Conservation (phyloP, 2,113 vertebrate species). For the Malurus elegans region DNA sequence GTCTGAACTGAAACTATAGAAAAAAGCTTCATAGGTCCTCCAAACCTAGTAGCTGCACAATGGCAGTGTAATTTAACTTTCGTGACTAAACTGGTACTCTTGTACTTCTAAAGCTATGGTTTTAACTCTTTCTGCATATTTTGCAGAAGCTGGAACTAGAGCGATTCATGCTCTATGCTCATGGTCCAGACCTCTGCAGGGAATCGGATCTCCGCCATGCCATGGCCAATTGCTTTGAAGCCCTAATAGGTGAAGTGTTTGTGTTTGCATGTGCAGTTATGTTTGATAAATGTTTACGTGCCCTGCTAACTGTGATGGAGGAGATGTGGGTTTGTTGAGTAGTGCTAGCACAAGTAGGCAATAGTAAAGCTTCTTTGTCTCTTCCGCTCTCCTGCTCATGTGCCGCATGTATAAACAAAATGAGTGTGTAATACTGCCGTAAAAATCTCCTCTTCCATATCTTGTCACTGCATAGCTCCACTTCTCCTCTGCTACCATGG, state of each 20-base stretch:
- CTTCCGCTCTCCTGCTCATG: neutral
- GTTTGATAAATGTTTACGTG: neutral
- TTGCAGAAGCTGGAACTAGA: conserved; percentile 95
- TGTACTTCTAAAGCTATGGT: neutral
- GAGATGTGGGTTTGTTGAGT: neutral
- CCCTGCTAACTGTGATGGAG: neutral
- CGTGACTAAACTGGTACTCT: neutral
- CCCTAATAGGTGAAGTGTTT: conserved; percentile 87
- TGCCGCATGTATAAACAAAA: fast-evolving
- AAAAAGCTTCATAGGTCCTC: neutral
- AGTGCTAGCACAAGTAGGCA: neutral
- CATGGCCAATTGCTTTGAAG: conserved; percentile 99
- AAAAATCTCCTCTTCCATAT: neutral
- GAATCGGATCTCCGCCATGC: conserved; percentile 97
- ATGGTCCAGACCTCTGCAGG: conserved; percentile 95
- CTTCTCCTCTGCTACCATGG: fast-evolving
- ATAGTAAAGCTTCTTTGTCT: neutral
- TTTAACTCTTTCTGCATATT: neutral
- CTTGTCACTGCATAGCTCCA: neutral
- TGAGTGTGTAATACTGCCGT: neutral
- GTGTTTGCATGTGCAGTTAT: neutral
- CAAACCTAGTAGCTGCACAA: neutral
- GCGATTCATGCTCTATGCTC: conserved; percentile 98
- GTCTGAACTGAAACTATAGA: neutral
- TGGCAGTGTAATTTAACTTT: neutral